Evolutionary conservation across 2,888 invertebrate genomes (phyloP).

Genomic region (Sabatieria punctata): DNA sequence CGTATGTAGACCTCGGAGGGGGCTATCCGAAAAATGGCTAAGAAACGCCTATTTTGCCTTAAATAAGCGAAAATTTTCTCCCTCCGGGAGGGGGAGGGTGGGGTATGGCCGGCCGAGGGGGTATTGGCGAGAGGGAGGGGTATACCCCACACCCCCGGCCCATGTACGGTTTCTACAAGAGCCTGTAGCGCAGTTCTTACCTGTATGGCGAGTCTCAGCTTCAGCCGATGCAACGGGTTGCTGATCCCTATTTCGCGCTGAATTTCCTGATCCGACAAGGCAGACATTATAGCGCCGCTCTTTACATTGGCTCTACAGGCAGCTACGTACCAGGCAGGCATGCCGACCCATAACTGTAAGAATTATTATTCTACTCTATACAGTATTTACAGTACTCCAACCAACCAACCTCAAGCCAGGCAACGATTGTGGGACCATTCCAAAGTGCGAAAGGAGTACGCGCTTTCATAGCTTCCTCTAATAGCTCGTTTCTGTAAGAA

Average conservation of each 20-base stretch:
- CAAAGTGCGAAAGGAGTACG: slow-evolving; percentile 96
- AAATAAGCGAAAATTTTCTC: too few species aligned
- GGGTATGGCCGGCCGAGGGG: too few species aligned
- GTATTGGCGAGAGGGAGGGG: too few species aligned
- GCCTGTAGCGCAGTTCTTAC: too few species aligned
- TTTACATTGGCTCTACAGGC: slow-evolving; percentile 98
- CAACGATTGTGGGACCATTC: slow-evolving; percentile 99
- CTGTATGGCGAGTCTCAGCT: slow-evolving; percentile 83
- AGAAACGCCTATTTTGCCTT: too few species aligned
- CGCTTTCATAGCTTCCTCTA: slow-evolving; percentile 98
- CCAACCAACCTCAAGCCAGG: slow-evolving; percentile 81
- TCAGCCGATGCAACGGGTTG: slow-evolving; percentile 78
- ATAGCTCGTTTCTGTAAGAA: slow-evolving; percentile 57
- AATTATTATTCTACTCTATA: too few species aligned
- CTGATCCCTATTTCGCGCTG: slow-evolving; percentile 88
- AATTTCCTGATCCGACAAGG: slow-evolving; percentile 97
- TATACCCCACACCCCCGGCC: too few species aligned
- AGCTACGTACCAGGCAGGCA: slow-evolving; percentile 97
- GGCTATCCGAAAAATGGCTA: too few species aligned
- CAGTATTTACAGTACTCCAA: too few species aligned
- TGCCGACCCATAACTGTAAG: slow-evolving; percentile 78
- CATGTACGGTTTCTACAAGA: too few species aligned
- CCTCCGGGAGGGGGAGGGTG: too few species aligned
- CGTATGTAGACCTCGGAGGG: too few species aligned
- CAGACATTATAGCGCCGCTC: slow-evolving; percentile 98